phyloP scores from a whole-genome alignment of 1,140 invertebrate species.

The Pogonomyrmex barbatus region DNA sequence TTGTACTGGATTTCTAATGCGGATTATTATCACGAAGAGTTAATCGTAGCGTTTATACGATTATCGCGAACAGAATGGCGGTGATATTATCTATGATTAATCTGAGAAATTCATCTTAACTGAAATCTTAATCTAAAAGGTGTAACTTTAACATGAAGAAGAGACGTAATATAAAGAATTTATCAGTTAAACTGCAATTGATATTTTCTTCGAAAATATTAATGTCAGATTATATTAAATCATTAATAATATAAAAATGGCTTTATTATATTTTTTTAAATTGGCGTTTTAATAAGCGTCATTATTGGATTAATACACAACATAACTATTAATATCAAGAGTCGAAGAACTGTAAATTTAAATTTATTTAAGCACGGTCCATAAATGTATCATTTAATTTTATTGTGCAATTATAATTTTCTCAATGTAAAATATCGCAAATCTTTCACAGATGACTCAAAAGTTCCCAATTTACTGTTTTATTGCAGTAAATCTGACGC shows the following conservation, averaged over 20 bases:
- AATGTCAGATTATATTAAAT: conserved; percentile 2
- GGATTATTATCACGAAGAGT: conserved; percentile 70
- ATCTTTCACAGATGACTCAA: conserved; percentile 13
- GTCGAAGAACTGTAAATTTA: background rate
- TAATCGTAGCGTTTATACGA: conserved; percentile 37
- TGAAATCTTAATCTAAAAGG: background rate
- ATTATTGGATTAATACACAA: background rate
- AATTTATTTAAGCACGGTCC: background rate
- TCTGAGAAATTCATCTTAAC: conserved; percentile 6
- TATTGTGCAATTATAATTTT: conserved; percentile 37
- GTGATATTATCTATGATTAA: conserved; percentile 5
- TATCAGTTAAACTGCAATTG: background rate
- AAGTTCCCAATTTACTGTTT: conserved; percentile 17
- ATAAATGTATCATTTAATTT: conserved; percentile 32
- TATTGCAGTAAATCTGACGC: background rate
- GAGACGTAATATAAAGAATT: background rate
- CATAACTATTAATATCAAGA: background rate
- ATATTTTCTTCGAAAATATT: conserved; percentile 6
- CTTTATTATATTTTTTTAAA: conserved; percentile 3
- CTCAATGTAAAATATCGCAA: background rate
- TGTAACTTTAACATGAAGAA: conserved; percentile 18
- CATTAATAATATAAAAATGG: background rate
- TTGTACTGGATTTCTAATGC: conserved; percentile 53
- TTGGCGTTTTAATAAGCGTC: conserved; percentile 4
- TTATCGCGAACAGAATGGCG: background rate